Base-by-base conservation (phyloP, 2,113 vertebrate species). In the Rallus limicola region DNA sequence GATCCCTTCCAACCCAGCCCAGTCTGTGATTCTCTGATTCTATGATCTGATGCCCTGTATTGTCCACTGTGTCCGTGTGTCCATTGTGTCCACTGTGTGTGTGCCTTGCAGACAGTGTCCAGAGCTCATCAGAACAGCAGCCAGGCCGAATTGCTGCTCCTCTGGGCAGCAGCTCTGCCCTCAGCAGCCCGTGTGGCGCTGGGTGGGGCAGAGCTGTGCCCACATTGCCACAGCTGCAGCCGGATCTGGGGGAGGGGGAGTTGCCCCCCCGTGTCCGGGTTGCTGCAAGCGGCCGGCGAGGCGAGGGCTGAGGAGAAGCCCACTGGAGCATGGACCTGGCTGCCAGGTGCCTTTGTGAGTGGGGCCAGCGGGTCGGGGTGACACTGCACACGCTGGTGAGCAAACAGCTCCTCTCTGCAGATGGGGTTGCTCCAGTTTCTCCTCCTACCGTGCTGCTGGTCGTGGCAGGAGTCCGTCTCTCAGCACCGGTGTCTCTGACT, bases 171-270 rank as follows among this genome's bases (percentile, higher is more conserved):
- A 25, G 55, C 60, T 46, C 38, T 18, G 28, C 36, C 24, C 16
- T 11, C 2, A 4, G 44, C 69, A 48, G 13, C 34, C 36, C 1
- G 1, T 25, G 9, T 75, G 62, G 68, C 6, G 5, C 53, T 28
- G 69, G 40, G 7, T 38, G 0, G 1, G 58, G 70, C 64, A n/a
- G 78, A 82, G 58, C 63, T 33, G 42, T 31, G 29, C 53, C 53
- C 5, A 1, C 3, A 2, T 71, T 28, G 29, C 58, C 4, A 2
- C 0, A 5, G 0, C 4, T 26, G 28, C 38, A 82, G 60, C 55
- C 24, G 16, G 68, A 84, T 70, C n/a, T 46, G 25, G 78, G 56
- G 56, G 48, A 89, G 70, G 67, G 33, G 17, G 50, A 74, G 34
- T n/a, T 38, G 48, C 2, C 28, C 36, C n/a, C 1, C 6, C 8